Base-by-base conservation (phyloP, 2,797 vertebrate genomes). In the Brotula barbata region DNA sequence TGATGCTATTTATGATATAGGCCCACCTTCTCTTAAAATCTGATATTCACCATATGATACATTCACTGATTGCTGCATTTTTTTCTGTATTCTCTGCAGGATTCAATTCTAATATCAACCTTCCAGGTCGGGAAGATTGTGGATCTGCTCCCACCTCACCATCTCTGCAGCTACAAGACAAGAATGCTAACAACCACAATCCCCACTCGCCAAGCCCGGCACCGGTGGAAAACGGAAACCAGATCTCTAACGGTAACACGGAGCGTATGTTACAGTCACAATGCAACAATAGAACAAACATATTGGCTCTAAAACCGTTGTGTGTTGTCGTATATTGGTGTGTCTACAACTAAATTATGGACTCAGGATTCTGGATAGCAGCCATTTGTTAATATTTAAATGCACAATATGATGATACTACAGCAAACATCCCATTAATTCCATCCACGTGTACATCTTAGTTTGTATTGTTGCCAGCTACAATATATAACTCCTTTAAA, bases 151-250 rank as follows among this genome's bases (percentile, higher is more conserved):
- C 89, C 17, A 90, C 87, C 47, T 90, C 92, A 40, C 84, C 84
- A 22, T 88, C 86, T 50, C 85, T 93, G 8, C 94, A 95, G 82
- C 90, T 92, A 0, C 94, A 94, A 85, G 96, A 98, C 83, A 95
- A 91, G 88, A 98, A 98, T 23, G 96, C 96, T 81, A 98, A 98
- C 87, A 95, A 93, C 86, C 95, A 92, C 85, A 87, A 68, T 79
- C 86, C 78, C 68, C 94, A 86, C 86, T 90, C 86, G 22, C 68
- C 90, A 8, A 89, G 78, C 70, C 88, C 91, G 1, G 64, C 90
- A 16, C 71, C 93, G 7, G 54, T 94, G 21, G 96, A 98, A 87
- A 98, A 98, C 43, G 96, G 96, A 84, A 98, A 98, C 89, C 91
- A 95, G 45, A 81, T 98, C 74, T 91, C 93, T 58, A 96, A 95